phyloP scores from a whole-genome alignment of 2,888 invertebrate species.

The Dryocosmus kuriphilus region DNA sequence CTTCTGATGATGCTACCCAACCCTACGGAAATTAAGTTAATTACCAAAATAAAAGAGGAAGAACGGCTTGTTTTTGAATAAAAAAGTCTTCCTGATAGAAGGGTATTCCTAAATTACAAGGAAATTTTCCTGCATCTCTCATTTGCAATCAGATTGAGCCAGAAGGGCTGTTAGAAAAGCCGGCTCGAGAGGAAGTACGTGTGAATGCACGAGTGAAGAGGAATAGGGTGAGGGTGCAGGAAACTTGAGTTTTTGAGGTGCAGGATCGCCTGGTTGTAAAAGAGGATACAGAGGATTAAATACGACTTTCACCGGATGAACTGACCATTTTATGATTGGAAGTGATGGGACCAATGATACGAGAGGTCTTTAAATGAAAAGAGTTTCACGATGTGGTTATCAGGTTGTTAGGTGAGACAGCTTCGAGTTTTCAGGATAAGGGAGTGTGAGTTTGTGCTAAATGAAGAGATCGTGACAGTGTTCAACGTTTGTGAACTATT shows the following conservation, averaged over 20 bases:
- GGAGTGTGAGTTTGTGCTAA: slow-evolving; percentile 2
- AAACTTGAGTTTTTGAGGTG: slow-evolving; percentile 23
- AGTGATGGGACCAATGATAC: slow-evolving; percentile 22
- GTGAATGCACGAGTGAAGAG: slow-evolving; percentile 42
- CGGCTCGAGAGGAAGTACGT: slow-evolving; percentile 43
- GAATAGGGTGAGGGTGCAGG: slow-evolving; percentile 32
- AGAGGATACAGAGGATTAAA: slow-evolving; percentile 32
- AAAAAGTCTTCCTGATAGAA: not conserved
- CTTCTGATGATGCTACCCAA: not conserved
- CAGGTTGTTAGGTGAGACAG: not conserved
- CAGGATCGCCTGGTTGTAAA: slow-evolving; percentile 7
- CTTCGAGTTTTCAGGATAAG: not conserved
- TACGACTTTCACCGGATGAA: slow-evolving; percentile 8
- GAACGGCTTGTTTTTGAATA: not conserved
- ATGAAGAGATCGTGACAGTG: slow-evolving; percentile 32
- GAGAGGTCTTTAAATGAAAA: too few species aligned
- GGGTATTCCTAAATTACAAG: not conserved
- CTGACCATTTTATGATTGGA: slow-evolving; percentile 2
- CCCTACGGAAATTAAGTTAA: not conserved
- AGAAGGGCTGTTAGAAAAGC: slow-evolving; percentile 8
- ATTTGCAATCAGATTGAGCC: slow-evolving; percentile 11
- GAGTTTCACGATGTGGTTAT: not conserved
- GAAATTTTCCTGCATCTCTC: not conserved
- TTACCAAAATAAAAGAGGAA: not conserved
- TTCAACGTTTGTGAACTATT: slow-evolving; percentile 5